A percentile compares a stretch with the other conserved stretches of the same genome.
Conservation (phyloP, 2,888 invertebrate species). For the Plebejus anna region DNA sequence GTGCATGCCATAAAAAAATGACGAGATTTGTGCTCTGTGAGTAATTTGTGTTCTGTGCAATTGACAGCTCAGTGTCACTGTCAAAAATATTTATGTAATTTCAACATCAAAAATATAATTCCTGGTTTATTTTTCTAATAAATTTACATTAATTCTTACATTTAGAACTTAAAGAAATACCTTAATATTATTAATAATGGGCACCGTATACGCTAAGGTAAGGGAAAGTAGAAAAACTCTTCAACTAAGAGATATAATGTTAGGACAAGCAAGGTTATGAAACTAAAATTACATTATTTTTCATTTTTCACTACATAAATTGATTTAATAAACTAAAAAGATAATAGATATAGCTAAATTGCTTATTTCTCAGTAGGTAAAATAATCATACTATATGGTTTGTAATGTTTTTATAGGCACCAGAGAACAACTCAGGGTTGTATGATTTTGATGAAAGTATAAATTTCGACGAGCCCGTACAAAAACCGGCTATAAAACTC, state of each 20-base stretch:
- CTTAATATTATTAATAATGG: constrained; percentile 38
- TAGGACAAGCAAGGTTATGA: constrained; percentile 10
- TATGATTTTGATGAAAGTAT: constrained; percentile 62
- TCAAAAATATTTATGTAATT: constrained; percentile 46
- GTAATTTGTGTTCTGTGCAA: too few relatives aligned
- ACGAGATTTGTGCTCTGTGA: too few relatives aligned
- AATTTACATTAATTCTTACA: neutral
- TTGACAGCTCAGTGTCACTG: neutral
- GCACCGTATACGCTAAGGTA: constrained; percentile 46
- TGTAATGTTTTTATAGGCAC: constrained; percentile 42
- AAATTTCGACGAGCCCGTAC: constrained; percentile 54
- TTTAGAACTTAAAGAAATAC: neutral
- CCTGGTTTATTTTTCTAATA: constrained; percentile 38
- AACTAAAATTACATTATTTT: neutral
- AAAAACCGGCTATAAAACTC: constrained; percentile 69
- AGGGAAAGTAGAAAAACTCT: neutral
- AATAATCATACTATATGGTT: neutral
- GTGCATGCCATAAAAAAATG: too few relatives aligned
- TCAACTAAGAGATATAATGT: neutral
- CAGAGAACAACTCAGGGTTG: constrained; percentile 38
- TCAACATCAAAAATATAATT: constrained; percentile 43
- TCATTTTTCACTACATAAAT: neutral
- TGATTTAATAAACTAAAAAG: neutral
- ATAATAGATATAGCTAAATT: neutral
- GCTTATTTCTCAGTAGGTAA: neutral